These are phyloP conservation scores for Upupa epops DNA, from an alignment of 2,113 vertebrate species.

Conservation along the genomic window DNA sequence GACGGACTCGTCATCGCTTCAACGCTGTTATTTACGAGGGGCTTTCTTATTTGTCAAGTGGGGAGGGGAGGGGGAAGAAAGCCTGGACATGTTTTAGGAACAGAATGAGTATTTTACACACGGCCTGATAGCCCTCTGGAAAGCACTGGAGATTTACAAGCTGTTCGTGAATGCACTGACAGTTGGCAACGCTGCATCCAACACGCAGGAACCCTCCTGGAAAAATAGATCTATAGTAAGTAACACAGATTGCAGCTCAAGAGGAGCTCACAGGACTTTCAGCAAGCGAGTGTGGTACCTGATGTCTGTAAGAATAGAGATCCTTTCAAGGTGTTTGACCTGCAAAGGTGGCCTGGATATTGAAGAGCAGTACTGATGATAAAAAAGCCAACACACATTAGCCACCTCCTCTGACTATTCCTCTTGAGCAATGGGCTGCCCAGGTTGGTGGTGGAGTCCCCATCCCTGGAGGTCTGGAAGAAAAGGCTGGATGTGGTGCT, in stretches of 20 bases:
- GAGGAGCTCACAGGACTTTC: neutral
- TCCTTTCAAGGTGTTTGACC: neutral
- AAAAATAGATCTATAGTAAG: slow-evolving; percentile 67
- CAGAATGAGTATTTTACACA: slow-evolving; percentile 69
- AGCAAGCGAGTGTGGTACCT: slow-evolving; percentile 13
- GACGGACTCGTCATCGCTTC: neutral
- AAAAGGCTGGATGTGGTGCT: too few relatives aligned
- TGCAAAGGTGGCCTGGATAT: neutral
- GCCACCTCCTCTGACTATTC: neutral
- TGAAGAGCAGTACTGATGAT: neutral
- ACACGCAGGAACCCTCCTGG: slow-evolving; percentile 42
- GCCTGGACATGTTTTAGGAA: slow-evolving; percentile 64
- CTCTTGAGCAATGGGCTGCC: neutral
- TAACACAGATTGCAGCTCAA: slow-evolving; percentile 40
- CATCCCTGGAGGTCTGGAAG: too few relatives aligned
- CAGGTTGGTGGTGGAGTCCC: too few relatives aligned
- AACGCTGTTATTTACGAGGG: neutral
- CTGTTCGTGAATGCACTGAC: slow-evolving; percentile 64
- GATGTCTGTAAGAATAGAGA: too few relatives aligned
- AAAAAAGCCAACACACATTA: neutral
- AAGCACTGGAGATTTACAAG: slow-evolving; percentile 73
- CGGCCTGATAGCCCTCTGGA: slow-evolving; percentile 66
- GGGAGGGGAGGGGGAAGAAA: neutral
- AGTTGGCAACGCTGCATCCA: slow-evolving; percentile 62
- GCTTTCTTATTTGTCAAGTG: slow-evolving; percentile 37